Evolutionary conservation across 2,888 invertebrate genomes (phyloP), one percentile per base, ranked within the genome.

Genomic region (Noctua janthina): DNA sequence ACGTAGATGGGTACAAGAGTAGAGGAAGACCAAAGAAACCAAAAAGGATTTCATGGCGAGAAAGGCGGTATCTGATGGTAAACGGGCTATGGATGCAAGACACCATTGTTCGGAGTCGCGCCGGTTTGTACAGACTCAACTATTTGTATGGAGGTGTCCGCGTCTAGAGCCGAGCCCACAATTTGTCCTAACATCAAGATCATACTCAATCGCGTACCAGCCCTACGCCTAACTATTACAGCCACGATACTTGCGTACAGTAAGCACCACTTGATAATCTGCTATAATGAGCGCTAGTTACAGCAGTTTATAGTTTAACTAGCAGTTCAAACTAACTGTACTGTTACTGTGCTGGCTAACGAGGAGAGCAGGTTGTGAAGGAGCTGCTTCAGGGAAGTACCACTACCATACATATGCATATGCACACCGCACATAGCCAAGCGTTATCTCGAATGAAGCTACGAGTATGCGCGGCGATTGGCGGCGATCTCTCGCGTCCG

Each of bases 251-350:
- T 78, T 39, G 46, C 79, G n/a, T 17, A 23, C 56, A n/a, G 49
- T 35, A 17, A 46, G 54, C 15, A 39, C 49, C 56, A 13, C 29
- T 71, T 29, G 72, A 79, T 79, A 72, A 46, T 51, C 15, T 3
- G 29, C 23, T 29, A 46, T 79, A 79, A 79, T 72, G 66, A 56
- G 71, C 23, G 56, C n/a, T 66, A 23, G 54, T n/a, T 59, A 69
- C n/a, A 11, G 29, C 35, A 29, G 29, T 8, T 71, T 70, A 56
- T 56, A 29, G 39, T 64, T 43, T 71, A 76, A 71, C 79, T 66
- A 66, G 64, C n/a, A 66, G 64, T 79, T 79, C 5, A 23, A 66
- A 71, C 46, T 71, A 79, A 79, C 71, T 71, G 13, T n/a, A 67
- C n/a, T 23, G 2, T 43, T 43, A 67, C 67, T 67, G 43, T 3